Base-by-base conservation (phyloP, 1,140 invertebrate species). In the Agrypnia vestita region DNA sequence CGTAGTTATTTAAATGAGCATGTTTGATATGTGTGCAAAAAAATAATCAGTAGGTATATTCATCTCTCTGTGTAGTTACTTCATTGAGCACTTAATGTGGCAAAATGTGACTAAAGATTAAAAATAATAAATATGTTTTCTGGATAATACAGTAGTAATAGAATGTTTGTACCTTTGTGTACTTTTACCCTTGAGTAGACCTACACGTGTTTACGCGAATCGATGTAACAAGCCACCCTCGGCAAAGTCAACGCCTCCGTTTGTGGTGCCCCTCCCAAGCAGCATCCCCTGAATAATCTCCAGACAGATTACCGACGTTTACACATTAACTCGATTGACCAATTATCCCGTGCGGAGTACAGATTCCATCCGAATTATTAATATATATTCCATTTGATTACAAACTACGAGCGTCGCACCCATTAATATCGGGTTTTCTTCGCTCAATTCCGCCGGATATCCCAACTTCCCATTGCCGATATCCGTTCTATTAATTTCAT, bases 401-500 rank as follows among this genome's bases (percentile, higher is more conserved):
- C 67, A 12, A 71, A 47, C 46, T 15, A 71, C 47, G 15, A 9
- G 44, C 67, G 15, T 71, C 46, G 12, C 67, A 71, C 21, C 67
- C 67, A 71, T 71, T 49, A 71, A 21, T 47, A 10, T 10, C 15
- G 67, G 67, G 67, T 10, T 46, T 71, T 12, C 25, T 19, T 21
- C 55, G 55, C 53, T 71, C 4, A n/a, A 49, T 44, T n/a, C 43
- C 11, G 67, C 46, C 43, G 7, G 46, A 71, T 71, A 49, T 47
- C 67, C 46, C 46, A 49, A 71, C 67, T 71, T 71, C 67, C 46
- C 46, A 47, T 10, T 73, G 53, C 51, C 71, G 71, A 73, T 73
- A 73, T 55, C 71, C 51, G 49, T 55, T 55, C 71, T 73, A 73
- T 73, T 73, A 73, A 73, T 73, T 73, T 73, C 19, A 56, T 73